Conservation (phyloP, 1,140 invertebrate species). For the Stenopsyche tienmushanensis region DNA sequence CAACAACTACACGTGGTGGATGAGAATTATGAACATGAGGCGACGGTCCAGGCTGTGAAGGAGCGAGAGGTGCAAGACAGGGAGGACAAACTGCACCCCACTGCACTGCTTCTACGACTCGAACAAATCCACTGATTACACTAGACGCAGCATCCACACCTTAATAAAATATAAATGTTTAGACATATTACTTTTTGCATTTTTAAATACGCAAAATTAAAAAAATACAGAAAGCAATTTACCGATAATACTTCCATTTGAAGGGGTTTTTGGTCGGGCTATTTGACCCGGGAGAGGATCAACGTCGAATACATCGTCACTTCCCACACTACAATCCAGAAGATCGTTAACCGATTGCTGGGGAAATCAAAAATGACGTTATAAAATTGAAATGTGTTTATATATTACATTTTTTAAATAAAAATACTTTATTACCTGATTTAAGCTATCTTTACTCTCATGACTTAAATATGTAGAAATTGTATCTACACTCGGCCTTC, state of each 20-base stretch:
- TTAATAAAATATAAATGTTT: slow-evolving; percentile 42
- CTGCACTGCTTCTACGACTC: slow-evolving; percentile 65
- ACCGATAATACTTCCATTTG: slow-evolving; percentile 58
- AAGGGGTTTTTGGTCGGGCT: slow-evolving; percentile 46
- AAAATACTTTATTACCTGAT: slow-evolving; percentile 31
- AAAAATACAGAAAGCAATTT: not conserved
- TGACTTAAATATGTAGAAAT: slow-evolving; percentile 86
- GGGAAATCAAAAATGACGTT: slow-evolving; percentile 30
- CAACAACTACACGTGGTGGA: slow-evolving; percentile 54
- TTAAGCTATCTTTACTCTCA: slow-evolving; percentile 68
- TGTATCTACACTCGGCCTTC: slow-evolving; percentile 79
- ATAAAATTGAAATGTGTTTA: too few species aligned
- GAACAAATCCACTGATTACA: slow-evolving; percentile 73
- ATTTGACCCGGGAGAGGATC: slow-evolving; percentile 37
- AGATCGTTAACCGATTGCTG: slow-evolving; percentile 66
- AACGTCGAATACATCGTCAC: slow-evolving; percentile 66
- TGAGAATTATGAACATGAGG: slow-evolving; percentile 16
- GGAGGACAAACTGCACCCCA: slow-evolving; percentile 68
- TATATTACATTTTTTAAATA: slow-evolving; percentile 9
- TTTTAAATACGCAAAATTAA: slow-evolving; percentile 9
- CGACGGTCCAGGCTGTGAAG: slow-evolving; percentile 46
- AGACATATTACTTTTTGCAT: too few species aligned
- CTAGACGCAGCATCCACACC: slow-evolving; percentile 68
- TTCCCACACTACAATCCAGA: slow-evolving; percentile 70
- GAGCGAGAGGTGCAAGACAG: slow-evolving; percentile 61